Percentiles rank a stretch among this genome's conserved stretches.
Evolutionary conservation across 2,797 vertebrate genomes (phyloP).

Genomic region (Propithecus deckenii): DNA sequence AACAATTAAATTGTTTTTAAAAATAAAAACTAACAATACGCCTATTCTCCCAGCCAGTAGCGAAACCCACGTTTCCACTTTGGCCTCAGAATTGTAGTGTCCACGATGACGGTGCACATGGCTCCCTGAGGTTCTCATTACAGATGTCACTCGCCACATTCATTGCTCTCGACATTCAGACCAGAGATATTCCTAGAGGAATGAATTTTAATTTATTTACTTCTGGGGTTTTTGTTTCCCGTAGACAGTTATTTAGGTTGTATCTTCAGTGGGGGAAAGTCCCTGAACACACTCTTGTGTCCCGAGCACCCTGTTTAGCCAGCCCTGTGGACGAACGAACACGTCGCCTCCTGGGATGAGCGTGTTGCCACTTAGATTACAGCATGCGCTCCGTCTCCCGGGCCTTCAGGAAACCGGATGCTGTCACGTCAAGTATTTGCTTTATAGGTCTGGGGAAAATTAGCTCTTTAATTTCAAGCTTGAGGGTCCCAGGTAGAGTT

Average conservation of each 20-base stretch:
- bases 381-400: not conserved
- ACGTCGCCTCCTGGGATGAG: not conserved
- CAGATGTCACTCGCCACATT: not conserved
- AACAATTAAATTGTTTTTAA: not conserved
- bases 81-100: not conserved
- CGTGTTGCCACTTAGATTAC: not conserved
- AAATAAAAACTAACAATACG: not conserved
- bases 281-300: not conserved
- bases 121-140: not conserved
- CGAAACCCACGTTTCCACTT: not conserved
- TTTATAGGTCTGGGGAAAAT: not conserved
- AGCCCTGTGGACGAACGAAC: not conserved
- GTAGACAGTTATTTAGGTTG: not conserved
- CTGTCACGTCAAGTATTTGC: not conserved
- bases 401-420: not conserved
- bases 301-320: not conserved
- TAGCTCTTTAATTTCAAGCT: constrained; percentile 27
- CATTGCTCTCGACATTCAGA: not conserved
- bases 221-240: not conserved
- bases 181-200: not conserved
- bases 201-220: not conserved
- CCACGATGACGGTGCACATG: not conserved
- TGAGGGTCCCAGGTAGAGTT: not conserved
- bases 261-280: not conserved
- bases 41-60: not conserved